phyloP scores from a whole-genome alignment of 2,888 invertebrate species.

The Cheilosia urbana region DNA sequence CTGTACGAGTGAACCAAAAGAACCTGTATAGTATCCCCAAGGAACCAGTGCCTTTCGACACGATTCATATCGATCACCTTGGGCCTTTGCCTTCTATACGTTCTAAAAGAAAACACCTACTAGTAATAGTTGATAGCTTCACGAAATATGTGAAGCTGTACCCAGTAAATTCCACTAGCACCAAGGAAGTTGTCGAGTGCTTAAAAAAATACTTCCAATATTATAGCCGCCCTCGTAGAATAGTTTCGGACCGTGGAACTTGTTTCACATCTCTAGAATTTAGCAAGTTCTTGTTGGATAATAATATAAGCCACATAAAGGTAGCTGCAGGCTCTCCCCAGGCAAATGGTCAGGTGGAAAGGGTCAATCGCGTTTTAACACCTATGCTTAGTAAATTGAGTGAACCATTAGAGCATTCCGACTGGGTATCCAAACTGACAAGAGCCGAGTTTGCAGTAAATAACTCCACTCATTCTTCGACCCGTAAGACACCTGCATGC shows the following conservation, averaged over 20 bases:
- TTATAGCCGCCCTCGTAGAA: conserved; percentile 40
- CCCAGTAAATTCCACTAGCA: not conserved
- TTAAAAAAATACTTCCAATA: conserved; percentile 1
- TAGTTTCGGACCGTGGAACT: conserved; percentile 81
- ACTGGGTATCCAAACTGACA: not conserved
- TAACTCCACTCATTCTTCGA: not conserved
- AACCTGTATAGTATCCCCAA: not conserved
- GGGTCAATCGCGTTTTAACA: conserved; percentile 34
- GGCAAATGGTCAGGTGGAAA: conserved; percentile 30
- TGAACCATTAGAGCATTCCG: not conserved
- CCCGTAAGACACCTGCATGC: not conserved
- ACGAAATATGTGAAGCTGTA: not conserved
- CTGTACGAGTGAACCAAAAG: not conserved
- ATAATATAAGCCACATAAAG: conserved; percentile 45
- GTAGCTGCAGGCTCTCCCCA: not conserved
- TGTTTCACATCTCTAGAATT: conserved; percentile 81
- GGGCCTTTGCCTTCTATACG: not conserved
- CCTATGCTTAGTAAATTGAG: conserved; percentile 11
- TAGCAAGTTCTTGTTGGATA: conserved; percentile 77
- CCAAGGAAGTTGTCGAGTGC: not conserved
- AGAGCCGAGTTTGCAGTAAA: not conserved
- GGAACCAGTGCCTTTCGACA: conserved; percentile 75
- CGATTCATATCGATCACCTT: conserved; percentile 77
- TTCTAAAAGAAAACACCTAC: not conserved
- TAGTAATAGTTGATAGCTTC: not conserved